Evolutionary conservation across 2,797 vertebrate species (phyloP), one percentile per base, ranked within the genome.

Genomic region (Furcifer pardalis): DNA sequence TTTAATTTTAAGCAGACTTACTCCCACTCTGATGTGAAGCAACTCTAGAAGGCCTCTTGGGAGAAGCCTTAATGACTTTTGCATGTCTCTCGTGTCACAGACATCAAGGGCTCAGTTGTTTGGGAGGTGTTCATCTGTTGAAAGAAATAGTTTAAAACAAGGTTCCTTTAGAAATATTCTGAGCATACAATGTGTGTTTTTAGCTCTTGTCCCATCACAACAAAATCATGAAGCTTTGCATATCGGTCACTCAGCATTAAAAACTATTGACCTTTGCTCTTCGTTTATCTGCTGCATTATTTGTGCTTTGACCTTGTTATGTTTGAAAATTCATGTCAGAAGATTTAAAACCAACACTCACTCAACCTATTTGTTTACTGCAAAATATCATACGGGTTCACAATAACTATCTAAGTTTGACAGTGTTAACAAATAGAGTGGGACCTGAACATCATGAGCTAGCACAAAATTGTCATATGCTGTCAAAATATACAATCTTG

Each of bases 1-100:
- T 98, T 97, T 97, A 97, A 98, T 99, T 98, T 97, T 97, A 97
- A 97, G 87, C 95, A 92, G 95, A 96, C 96, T 97, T 94, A 95
- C 92, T 94, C 92, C 92, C 94, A 95, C 88, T 95, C 96, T 96
- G 93, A 94, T 96, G 86, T 92, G 94, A 94, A 96, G 93, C 92
- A 95, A 96, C 94, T 91, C 91, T 93, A 96, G 95, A 96, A 95
- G 94, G 94, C 97, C 97, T 96, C 92, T 91, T 84, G 95, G 96
- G 97, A 97, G 90, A 77, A 95, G 93, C 94, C 96, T 96, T 96
- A 94, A 95, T 97, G 97, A 98, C 97, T 97, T 98, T 97, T 97
- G 95, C 96, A 96, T 97, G 96, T 98, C 97, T 97, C 96, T 95
- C 94, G 94, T 96, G 97, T 97, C 97, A 97, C 96, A 97, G 95